Conservation (phyloP, 2,113 vertebrate genomes). For the Candoia aspera region DNA sequence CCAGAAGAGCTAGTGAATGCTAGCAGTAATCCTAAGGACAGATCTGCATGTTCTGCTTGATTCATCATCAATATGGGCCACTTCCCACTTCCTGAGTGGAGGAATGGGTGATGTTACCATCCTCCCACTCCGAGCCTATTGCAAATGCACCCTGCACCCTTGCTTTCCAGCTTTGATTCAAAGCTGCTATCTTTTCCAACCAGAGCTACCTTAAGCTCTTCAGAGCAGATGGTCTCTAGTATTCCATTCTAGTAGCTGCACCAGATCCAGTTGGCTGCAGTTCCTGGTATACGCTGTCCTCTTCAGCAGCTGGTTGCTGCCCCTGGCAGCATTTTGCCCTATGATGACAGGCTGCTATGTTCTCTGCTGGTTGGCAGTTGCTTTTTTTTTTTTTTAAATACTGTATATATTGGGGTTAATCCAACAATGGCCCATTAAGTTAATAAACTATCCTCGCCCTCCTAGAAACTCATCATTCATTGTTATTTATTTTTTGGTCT, state of each 20-base stretch:
- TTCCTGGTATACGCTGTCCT: not conserved
- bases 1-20: not conserved
- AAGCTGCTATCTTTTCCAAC: not conserved
- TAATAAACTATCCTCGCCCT: not conserved
- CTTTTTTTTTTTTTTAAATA: not conserved
- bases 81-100: not conserved
- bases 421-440: not conserved
- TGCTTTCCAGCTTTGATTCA: not conserved
- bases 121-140: not conserved
- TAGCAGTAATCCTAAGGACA: not conserved
- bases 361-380: not conserved
- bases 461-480: not conserved
- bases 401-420: not conserved
- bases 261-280: not conserved
- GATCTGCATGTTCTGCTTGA: not conserved
- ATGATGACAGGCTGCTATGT: not conserved
- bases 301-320: not conserved
- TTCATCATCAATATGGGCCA: not conserved
- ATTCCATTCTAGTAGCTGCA: not conserved
- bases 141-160: not conserved
- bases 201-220: not conserved
- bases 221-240: not conserved
- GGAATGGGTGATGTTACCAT: not conserved
- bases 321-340: not conserved
- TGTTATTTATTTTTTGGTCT: not conserved